phyloP scores from a whole-genome alignment of 2,797 vertebrate species.

The Myotis vivesi region DNA sequence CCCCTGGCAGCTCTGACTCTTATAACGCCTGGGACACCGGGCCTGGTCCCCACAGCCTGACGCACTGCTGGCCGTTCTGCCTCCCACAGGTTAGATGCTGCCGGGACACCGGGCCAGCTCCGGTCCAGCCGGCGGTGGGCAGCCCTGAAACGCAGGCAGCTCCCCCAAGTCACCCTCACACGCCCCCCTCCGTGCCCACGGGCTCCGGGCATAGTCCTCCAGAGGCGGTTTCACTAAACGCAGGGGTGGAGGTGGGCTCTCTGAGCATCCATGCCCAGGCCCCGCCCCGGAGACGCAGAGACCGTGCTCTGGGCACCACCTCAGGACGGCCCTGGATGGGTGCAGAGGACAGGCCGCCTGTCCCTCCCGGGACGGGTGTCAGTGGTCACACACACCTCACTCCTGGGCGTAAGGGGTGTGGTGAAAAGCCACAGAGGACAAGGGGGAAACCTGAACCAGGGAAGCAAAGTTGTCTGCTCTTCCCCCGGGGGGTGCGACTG shows the following conservation, averaged over 20 bases:
- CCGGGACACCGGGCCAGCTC: accelerated
- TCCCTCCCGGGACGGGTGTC: background rate
- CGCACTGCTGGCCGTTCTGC: background rate
- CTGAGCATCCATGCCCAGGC: accelerated
- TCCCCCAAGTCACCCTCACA: background rate
- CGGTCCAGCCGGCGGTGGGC: background rate
- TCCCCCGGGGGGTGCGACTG: background rate
- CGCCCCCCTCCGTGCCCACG: background rate
- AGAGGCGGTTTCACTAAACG: background rate
- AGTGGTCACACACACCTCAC: background rate
- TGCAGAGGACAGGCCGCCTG: background rate
- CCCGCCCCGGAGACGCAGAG: background rate
- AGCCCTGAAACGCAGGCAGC: background rate
- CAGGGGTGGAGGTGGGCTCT: background rate
- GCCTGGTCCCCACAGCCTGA: background rate
- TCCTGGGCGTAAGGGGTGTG: background rate
- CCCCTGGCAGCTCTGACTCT: background rate
- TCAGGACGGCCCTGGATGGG: background rate
- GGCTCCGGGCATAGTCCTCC: background rate
- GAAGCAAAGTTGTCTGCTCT: background rate
- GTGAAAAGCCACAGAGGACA: background rate
- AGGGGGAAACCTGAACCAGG: background rate
- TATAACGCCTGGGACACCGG: background rate
- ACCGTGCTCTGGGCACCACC: no score
- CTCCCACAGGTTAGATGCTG: background rate